Conservation (phyloP, 2,888 invertebrate genomes). For the Cerastis rubricosa region DNA sequence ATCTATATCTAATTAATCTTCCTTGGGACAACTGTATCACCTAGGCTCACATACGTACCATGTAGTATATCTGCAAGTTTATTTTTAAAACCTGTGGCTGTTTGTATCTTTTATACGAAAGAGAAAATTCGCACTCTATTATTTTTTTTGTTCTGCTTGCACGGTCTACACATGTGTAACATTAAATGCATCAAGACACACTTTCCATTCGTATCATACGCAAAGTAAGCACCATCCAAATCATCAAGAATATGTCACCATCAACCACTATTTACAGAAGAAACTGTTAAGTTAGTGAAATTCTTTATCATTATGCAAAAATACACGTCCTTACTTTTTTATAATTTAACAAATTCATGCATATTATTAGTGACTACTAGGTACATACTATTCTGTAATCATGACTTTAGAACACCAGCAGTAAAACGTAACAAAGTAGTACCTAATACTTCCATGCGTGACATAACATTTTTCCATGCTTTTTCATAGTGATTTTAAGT, state of each 20-base stretch:
- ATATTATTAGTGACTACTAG: too few species aligned
- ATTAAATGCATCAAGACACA: background rate
- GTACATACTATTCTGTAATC: too few species aligned
- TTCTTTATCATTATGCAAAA: background rate
- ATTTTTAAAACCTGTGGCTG: background rate
- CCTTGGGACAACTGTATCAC: too few species aligned
- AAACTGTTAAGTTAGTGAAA: background rate
- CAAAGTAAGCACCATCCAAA: background rate
- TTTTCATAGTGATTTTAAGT: background rate
- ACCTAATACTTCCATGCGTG: background rate
- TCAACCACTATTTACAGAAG: background rate
- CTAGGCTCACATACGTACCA: too few species aligned
- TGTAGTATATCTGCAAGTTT: too few species aligned
- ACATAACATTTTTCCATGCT: background rate
- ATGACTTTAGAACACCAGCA: background rate
- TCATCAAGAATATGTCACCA: background rate
- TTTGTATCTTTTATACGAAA: background rate
- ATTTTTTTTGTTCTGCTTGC: background rate
- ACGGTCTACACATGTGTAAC: background rate
- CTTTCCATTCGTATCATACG: background rate
- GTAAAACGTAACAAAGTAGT: background rate
- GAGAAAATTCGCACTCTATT: background rate
- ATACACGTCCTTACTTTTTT: too few species aligned
- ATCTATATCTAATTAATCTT: too few species aligned
- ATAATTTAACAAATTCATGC: too few species aligned